Evolutionary conservation across 2,888 invertebrate genomes (phyloP).

Genomic region (Brachycybe producta): DNA sequence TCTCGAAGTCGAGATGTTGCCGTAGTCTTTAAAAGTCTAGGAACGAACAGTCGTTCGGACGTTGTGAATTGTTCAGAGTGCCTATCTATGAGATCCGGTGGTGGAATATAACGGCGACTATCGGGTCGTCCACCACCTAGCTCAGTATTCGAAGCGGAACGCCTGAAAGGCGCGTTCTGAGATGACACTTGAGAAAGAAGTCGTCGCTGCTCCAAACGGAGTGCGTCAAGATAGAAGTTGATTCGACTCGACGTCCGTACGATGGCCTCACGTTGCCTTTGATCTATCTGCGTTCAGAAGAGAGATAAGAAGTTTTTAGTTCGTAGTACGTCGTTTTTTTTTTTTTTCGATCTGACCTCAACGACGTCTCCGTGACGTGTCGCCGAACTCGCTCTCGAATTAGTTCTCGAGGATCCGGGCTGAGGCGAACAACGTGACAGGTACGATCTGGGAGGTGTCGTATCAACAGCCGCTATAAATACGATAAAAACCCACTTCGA

Average conservation of each 20-base stretch:
- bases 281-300: not conserved
- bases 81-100: slow-evolving; percentile 3
- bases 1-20: slow-evolving; percentile 6
- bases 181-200: slow-evolving; percentile 5
- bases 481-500: too few relatives aligned
- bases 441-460: not conserved
- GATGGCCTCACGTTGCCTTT: slow-evolving; percentile 9
- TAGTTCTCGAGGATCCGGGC: not conserved
- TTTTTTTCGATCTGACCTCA: not conserved
- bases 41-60: slow-evolving; percentile 9
- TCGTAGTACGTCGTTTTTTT: not conserved
- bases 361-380: not conserved
- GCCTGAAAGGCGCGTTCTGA: slow-evolving; percentile 1
- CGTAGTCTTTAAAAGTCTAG: slow-evolving; percentile 3
- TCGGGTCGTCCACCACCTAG: not conserved
- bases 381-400: not conserved
- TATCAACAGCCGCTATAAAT: slow-evolving; percentile 1
- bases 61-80: slow-evolving; percentile 5
- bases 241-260: slow-evolving; percentile 7
- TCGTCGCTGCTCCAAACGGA: slow-evolving; percentile 4
- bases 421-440: not conserved
- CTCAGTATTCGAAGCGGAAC: not conserved
- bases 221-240: slow-evolving; percentile 9
- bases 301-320: not conserved
- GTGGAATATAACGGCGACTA: not conserved